Base-by-base conservation (phyloP, 2,113 vertebrate species). In the Oryzias celebensis region DNA sequence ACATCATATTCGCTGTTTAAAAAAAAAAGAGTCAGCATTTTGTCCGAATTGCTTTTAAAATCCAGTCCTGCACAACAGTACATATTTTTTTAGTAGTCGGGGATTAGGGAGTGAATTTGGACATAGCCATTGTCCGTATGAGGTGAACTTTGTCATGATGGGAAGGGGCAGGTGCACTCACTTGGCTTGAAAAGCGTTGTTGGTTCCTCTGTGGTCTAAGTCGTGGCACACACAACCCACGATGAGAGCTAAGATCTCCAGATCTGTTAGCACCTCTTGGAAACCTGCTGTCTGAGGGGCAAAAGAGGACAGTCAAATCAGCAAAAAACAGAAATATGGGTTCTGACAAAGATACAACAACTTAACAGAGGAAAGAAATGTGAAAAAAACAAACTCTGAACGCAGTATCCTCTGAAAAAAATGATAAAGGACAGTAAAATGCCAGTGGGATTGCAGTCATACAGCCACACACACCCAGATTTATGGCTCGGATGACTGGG, bases 141-240 rank as follows among this genome's bases (percentile, higher is more conserved):
- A 17, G 43, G 62, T 46, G 18, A 56, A 26, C 48, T n/a, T 28
- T 42, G 28, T 31, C 36, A 31, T 41, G 24, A 48, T 12, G 18
- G 52, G 24, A 61, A 43, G 58, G 50, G 67, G 8, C 13, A 1
- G 15, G 16, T 66, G 80, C 71, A 92, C 95, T 93, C 92, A 99
- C 97, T 99, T 99, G 75, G 95, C 96, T 90, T 99, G 97, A 87
- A 99, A 99, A 82, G 97, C 97, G 73, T 99, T 99, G 92, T 99
- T 99, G 87, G 97, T 99, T 89, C 97, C 97, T 83, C 97, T 93
- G 95, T 99, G 97, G 91, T 99, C 97, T 79, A 99, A 92, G 92
- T 99, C 97, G 0, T 99, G 97, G 92, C 97, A 99, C 67, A 99
- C 92, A 87, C 97, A 99, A 72, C 97, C 97, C 73, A 99, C 97